Percentiles rank a stretch among this genome's conserved stretches.
phyloP scores from a whole-genome alignment of 2,113 vertebrate species.

The Dicentrarchus labrax region DNA sequence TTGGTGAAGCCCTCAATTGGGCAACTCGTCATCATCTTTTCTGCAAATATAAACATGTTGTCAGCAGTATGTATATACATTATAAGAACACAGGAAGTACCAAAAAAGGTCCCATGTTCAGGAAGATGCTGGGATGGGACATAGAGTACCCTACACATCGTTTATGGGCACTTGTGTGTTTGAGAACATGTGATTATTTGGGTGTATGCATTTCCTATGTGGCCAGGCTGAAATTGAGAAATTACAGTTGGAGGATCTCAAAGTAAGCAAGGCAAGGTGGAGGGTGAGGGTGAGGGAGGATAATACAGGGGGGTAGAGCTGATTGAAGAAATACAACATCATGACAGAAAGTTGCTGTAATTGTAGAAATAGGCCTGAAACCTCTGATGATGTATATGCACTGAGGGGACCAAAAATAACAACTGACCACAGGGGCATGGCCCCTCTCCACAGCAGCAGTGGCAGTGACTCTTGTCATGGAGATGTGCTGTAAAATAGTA shows the following conservation, averaged over 20 bases:
- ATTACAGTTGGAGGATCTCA: conserved; percentile 75
- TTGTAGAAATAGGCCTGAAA: conserved; percentile 68
- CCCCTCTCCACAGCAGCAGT: conserved; percentile 31
- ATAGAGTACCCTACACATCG: conserved; percentile 66
- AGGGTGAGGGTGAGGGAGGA: conserved; percentile 64
- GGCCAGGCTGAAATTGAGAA: conserved; percentile 74
- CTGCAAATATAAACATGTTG: conserved; percentile 56
- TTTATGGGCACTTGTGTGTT: conserved; percentile 71
- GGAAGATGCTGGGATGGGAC: conserved; percentile 50
- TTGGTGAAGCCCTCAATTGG: conserved; percentile 36
- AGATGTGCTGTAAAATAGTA: conserved; percentile 30
- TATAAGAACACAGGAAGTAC: conserved; percentile 51
- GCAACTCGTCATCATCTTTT: conserved; percentile 40
- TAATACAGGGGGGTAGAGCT: conserved; percentile 62
- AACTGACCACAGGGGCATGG: conserved; percentile 58
- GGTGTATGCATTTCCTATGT: conserved; percentile 84
- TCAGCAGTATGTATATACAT: conserved; percentile 47
- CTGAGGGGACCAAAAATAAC: conserved; percentile 74
- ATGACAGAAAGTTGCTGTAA: conserved; percentile 72
- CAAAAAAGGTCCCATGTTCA: conserved; percentile 63
- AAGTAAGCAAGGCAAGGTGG: conserved; percentile 75
- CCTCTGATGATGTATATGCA: conserved; percentile 63
- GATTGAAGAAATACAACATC: conserved; percentile 77
- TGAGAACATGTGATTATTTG: conserved; percentile 85
- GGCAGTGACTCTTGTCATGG: neutral